Evolutionary conservation across 53 echinoderm and acorn worm species (phyloP).

Genomic region (Glandiceps talaboti): DNA sequence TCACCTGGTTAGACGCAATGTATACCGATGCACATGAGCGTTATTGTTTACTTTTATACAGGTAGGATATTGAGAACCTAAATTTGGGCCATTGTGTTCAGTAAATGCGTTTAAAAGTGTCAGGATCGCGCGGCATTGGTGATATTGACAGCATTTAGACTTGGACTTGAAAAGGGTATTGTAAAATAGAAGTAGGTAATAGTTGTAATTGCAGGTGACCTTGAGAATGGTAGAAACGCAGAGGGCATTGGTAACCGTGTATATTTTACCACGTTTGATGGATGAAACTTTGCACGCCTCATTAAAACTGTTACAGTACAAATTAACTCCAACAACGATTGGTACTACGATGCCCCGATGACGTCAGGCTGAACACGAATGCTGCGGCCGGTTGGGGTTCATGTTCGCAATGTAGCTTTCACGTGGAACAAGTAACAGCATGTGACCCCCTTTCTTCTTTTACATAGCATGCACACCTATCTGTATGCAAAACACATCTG

Average conservation of each 20-base stretch:
- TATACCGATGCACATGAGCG: not conserved
- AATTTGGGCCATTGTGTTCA: not conserved
- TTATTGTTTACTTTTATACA: not conserved
- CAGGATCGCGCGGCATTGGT: not conserved
- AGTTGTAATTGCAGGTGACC: not conserved
- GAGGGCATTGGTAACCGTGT: not conserved
- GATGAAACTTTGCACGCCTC: not conserved
- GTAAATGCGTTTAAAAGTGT: not conserved
- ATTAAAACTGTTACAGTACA: not conserved
- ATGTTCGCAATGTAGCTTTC: not conserved
- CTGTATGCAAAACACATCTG: not conserved
- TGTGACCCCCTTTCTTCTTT: not conserved
- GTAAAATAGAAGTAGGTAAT: not conserved
- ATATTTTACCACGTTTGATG: not conserved
- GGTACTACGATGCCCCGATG: not conserved
- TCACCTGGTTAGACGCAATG: not conserved
- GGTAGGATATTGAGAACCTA: not conserved
- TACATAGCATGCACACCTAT: not conserved
- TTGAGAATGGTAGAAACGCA: not conserved
- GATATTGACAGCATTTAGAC: not conserved
- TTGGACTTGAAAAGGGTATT: not conserved
- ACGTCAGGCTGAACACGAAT: not conserved
- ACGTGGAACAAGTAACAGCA: not conserved
- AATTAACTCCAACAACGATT: not conserved
- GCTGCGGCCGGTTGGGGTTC: not conserved